Base-by-base conservation (phyloP, 2,113 vertebrate species). In the Bubo scandiacus region DNA sequence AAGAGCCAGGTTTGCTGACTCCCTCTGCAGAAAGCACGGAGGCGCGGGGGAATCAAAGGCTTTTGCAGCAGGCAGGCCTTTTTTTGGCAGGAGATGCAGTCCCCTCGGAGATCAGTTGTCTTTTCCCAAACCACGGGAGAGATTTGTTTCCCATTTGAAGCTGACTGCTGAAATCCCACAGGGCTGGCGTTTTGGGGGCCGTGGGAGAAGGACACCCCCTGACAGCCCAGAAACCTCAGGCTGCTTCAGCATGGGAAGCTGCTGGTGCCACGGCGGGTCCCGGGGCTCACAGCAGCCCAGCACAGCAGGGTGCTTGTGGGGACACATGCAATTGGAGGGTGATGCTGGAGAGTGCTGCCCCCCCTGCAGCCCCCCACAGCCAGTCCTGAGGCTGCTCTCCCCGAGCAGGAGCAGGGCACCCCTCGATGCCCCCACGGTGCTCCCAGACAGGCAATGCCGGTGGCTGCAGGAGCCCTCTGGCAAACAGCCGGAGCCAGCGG, bases 41-140 rank as follows among this genome's bases (percentile, higher is more conserved):
- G 92, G 94, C 83, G 73, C 87, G 34, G 87, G 89, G 96, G 94
- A 97, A 97, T 96, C 95, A 97, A 97, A 97, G 95, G 87, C 94
- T 96, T 96, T 95, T 97, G 94, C 96, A 95, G 88, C 81, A 93
- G 92, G 78, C 81, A 94, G 87, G 92, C 84, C 89, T 94, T 94
- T 90, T 94, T 97, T 96, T 96, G 95, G 85, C 91, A 97, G 92
- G 73, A 92, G 90, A 96, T 83, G 79, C 91, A 89, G 73, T 96
- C 95, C 92, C 91, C 68, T 84, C 85, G 0, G 95, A 97, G 91
- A 96, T 25, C 36, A 3, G 70, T 87, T 96, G 92, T 95, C 92
- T 96, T 93, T 95, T 92, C 92, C 94, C 85, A 73, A 91, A 95
- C 61, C 92, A 94, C 11, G 0, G 65, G 63, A 96, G 92, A 96